These are phyloP conservation scores for Sphaerodactylus townsendi DNA, from an alignment of 2,113 vertebrate genomes.

Conservation along the genomic window DNA sequence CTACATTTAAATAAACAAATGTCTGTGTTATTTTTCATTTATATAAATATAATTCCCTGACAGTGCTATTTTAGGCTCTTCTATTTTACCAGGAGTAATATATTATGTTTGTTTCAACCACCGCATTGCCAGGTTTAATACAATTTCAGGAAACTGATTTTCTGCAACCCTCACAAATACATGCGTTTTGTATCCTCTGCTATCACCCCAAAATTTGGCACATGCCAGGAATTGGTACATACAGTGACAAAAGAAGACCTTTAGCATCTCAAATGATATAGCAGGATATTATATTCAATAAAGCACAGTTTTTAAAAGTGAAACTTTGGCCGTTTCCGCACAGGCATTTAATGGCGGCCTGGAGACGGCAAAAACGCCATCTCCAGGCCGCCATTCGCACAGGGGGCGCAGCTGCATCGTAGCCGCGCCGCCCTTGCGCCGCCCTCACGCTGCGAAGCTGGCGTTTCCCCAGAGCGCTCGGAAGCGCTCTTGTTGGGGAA, in stretches of 20 bases:
- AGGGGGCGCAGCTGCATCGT: too few relatives aligned
- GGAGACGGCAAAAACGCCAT: too few relatives aligned
- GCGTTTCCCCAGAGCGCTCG: too few relatives aligned
- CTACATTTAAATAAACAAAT: background rate
- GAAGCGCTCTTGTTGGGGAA: too few relatives aligned
- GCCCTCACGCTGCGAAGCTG: too few relatives aligned
- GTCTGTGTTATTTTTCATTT: background rate
- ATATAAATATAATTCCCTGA: background rate
- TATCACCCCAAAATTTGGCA: background rate
- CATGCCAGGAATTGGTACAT: too few relatives aligned
- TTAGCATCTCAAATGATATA: conserved; percentile 41
- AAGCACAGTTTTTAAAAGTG: conserved; percentile 54
- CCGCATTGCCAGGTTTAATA: background rate
- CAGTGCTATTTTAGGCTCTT: background rate
- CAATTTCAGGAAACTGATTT: background rate
- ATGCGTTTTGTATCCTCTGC: background rate
- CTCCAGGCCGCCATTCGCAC: too few relatives aligned
- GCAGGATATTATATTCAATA: conserved; percentile 48
- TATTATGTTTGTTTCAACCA: background rate
- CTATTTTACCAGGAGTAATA: background rate
- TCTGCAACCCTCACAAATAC: background rate
- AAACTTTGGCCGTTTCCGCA: too few relatives aligned
- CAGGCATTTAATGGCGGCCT: too few relatives aligned
- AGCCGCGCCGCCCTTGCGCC: too few relatives aligned
- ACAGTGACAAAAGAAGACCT: conserved; percentile 45